Base-by-base conservation (phyloP, 2,113 vertebrate genomes). In the Octodon degus region DNA sequence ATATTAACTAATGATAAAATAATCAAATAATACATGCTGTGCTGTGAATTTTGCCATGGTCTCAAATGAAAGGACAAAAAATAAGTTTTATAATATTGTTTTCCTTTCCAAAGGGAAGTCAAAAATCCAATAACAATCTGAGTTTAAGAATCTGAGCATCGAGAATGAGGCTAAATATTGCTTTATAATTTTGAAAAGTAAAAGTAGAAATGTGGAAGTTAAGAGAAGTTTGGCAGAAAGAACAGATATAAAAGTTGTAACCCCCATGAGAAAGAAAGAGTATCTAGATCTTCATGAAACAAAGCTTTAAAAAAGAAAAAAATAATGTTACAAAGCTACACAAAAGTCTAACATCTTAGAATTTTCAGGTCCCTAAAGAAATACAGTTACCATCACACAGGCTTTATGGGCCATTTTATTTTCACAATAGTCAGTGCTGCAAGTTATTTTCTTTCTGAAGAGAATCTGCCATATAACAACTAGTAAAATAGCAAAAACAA, bases 381-480 rank as follows among this genome's bases (percentile, higher is more conserved):
- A 90, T 94, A 95, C 88, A 65, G 43, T 86, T 60, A 90, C 53
- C 40, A 95, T 92, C 77, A 60, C n/a, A 92, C 7, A 68, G 89
- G 95, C 82, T 95, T 98, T 97, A 97, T 92, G 68, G 76, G 24
- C 47, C 67, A 93, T 88, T 97, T 97, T 97, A 91, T 95, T 97
- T 97, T 95, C 47, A 93, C 93, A 96, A 68, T 88, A 94, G 88
- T 95, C 95, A 40, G 88, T 89, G 86, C 72, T 86, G 67, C 92
- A 89, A 32, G 37, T 84, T 93, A 79, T 90, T 92, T 91, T 79
- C 89, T 77, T 12, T 6, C 40, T 63, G 83, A 74, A 94, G 90
- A 95, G 90, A 83, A 80, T 76, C 77, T 94, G 76, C 79, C 86
- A 95, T 47, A 74, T 96, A 95, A 95, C 88, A 90, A 93, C 92